A percentile compares a stretch with the other conserved stretches of the same genome.
Evolutionary conservation across 2,113 vertebrate genomes (phyloP).

Genomic region (Plecotus auritus): DNA sequence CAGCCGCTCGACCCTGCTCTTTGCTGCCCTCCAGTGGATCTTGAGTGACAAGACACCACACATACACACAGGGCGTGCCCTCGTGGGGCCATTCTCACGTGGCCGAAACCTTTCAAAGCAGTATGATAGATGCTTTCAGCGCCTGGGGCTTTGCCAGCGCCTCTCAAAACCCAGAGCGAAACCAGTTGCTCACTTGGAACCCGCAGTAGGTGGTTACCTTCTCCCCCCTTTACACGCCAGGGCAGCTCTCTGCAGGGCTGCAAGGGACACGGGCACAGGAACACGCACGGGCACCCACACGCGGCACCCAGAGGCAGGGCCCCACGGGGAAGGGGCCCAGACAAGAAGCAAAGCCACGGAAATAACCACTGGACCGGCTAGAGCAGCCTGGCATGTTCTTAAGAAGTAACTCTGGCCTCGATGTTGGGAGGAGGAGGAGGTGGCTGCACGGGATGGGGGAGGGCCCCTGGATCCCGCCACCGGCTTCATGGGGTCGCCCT

Average conservation of each 20-base stretch:
- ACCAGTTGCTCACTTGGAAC: slow-evolving; percentile 63
- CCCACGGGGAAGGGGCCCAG: neutral
- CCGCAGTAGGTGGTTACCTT: slow-evolving; percentile 24
- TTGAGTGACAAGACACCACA: neutral
- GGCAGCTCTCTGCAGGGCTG: slow-evolving; percentile 23
- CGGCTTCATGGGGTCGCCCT: neutral
- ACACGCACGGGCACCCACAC: neutral
- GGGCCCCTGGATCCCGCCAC: neutral
- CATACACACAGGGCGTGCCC: neutral
- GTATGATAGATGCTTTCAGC: neutral
- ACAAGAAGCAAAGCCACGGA: neutral
- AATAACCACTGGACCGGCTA: neutral
- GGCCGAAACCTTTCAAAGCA: slow-evolving; percentile 33
- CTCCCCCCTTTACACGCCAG: neutral
- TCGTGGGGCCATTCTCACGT: slow-evolving; percentile 56
- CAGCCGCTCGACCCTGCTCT: neutral
- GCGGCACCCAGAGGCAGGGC: neutral
- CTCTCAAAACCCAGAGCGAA: slow-evolving; percentile 64
- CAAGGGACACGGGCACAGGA: neutral
- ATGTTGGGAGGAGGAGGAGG: neutral
- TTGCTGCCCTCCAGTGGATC: neutral
- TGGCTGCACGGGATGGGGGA: too few species aligned
- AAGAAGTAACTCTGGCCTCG: neutral
- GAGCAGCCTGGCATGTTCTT: neutral
- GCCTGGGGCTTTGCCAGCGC: slow-evolving; percentile 32